These are phyloP conservation scores for Orius laevigatus DNA, from an alignment of 1,140 invertebrate genomes.

Conservation along the genomic window DNA sequence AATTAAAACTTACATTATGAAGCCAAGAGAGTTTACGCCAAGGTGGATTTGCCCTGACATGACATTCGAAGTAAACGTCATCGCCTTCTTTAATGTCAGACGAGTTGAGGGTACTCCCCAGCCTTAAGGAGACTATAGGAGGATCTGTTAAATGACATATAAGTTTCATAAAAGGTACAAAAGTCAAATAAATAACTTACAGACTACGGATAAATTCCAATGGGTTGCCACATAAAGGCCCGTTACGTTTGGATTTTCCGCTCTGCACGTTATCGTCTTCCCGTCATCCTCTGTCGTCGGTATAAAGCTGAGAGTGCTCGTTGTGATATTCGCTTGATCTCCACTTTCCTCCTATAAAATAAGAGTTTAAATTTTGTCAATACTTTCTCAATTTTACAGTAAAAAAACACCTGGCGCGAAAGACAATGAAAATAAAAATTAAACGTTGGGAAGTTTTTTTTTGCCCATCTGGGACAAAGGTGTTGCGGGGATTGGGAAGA, in stretches of 20 bases:
- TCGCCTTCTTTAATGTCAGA: conserved; percentile 82
- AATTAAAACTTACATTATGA: conserved; percentile 51
- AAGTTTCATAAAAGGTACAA: too few relatives aligned
- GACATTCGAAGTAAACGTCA: conserved; percentile 86
- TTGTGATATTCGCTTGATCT: conserved; percentile 65
- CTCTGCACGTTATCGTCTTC: conserved; percentile 63
- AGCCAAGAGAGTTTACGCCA: conserved; percentile 72
- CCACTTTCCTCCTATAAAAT: conserved; percentile 51
- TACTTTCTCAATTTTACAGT: too few relatives aligned
- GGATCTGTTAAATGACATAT: conserved; percentile 42
- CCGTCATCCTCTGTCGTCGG: conserved; percentile 62
- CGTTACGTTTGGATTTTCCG: conserved; percentile 76
- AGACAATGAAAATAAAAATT: too few relatives aligned
- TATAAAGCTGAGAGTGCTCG: conserved; percentile 62
- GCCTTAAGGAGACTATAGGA: conserved; percentile 58
- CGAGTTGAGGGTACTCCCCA: conserved; percentile 70
- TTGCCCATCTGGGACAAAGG: too few relatives aligned
- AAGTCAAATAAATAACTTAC: conserved; percentile 38
- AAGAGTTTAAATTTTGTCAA: too few relatives aligned
- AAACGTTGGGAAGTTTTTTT: too few relatives aligned
- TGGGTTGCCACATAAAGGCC: conserved; percentile 61
- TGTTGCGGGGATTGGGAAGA: too few relatives aligned
- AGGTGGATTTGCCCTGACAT: conserved; percentile 71
- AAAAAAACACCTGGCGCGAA: too few relatives aligned
- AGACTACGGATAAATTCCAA: conserved; percentile 73